A percentile compares a stretch with the other conserved stretches of the same genome.
Conservation (phyloP, 2,797 vertebrate genomes). For the Manis crassicaudata region DNA sequence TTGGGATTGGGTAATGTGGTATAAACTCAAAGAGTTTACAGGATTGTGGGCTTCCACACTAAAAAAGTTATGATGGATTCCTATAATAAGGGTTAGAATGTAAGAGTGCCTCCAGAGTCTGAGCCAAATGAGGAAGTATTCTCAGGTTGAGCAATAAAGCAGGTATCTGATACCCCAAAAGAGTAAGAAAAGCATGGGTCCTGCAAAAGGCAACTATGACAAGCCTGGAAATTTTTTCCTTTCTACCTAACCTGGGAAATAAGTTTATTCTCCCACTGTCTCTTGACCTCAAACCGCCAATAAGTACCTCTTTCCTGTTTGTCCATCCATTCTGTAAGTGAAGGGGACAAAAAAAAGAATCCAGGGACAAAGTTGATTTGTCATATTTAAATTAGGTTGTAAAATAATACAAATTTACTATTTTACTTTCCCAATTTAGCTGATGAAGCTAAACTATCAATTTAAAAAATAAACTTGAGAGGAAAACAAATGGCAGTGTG, state of each 20-base stretch:
- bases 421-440: not conserved
- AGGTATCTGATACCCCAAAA: not conserved
- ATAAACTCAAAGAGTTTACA: not conserved
- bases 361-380: not conserved
- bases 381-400: constrained; percentile 2
- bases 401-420: not conserved
- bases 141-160: not conserved
- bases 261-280: not conserved
- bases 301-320: not conserved
- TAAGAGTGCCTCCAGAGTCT: not conserved
- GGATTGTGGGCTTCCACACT: not conserved
- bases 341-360: not conserved
- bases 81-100: not conserved
- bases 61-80: not conserved
- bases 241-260: not conserved
- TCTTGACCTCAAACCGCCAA: not conserved
- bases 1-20: not conserved
- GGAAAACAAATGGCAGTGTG: no score
- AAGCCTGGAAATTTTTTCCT: not conserved
- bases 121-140: not conserved
- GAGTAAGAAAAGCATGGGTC: not conserved
- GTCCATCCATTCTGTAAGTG: not conserved
- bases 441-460: constrained; percentile 7
- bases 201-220: not conserved
- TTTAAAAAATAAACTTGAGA: constrained; percentile 8